Percentiles rank a stretch among this genome's conserved stretches.
These are phyloP conservation scores for Aulostomus chinensis DNA, from an alignment of 2,797 vertebrate genomes.

Conservation along the genomic window DNA sequence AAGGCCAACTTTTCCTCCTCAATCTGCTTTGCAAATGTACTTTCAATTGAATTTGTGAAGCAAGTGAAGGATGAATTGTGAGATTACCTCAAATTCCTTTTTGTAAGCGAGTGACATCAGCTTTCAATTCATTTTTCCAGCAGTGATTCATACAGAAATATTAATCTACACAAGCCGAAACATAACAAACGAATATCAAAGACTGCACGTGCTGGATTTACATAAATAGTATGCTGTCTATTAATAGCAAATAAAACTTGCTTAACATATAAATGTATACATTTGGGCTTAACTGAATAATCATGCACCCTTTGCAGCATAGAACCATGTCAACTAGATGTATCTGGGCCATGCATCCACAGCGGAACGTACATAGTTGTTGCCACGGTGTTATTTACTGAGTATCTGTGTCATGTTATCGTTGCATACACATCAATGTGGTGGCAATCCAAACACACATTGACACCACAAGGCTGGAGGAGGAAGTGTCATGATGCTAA, in stretches of 20 bases:
- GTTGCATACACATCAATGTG: constrained; percentile 56
- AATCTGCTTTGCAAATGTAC: constrained; percentile 56
- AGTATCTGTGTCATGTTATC: constrained; percentile 36
- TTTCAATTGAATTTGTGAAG: constrained; percentile 56
- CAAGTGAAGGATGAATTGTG: constrained; percentile 35
- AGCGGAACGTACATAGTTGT: constrained; percentile 5
- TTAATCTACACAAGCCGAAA: not conserved
- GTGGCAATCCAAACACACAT: constrained; percentile 31
- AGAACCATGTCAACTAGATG: not conserved
- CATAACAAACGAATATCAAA: too few relatives aligned
- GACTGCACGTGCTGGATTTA: too few relatives aligned
- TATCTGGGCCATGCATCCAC: constrained; percentile 41
- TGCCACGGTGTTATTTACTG: constrained; percentile 16
- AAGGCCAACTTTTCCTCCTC: constrained; percentile 77
- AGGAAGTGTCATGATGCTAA: constrained; percentile 54
- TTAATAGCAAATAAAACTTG: not conserved
- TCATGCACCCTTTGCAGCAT: not conserved
- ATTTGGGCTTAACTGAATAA: too few relatives aligned
- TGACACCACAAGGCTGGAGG: constrained; percentile 40
- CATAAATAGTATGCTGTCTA: not conserved
- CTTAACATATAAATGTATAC: too few relatives aligned
- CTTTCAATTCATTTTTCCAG: constrained; percentile 11
- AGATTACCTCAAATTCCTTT: constrained; percentile 40
- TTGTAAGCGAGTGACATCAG: constrained; percentile 5
- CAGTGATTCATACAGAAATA: not conserved